Conservation (phyloP, 2,113 vertebrate species). For the Actinemys pallida region DNA sequence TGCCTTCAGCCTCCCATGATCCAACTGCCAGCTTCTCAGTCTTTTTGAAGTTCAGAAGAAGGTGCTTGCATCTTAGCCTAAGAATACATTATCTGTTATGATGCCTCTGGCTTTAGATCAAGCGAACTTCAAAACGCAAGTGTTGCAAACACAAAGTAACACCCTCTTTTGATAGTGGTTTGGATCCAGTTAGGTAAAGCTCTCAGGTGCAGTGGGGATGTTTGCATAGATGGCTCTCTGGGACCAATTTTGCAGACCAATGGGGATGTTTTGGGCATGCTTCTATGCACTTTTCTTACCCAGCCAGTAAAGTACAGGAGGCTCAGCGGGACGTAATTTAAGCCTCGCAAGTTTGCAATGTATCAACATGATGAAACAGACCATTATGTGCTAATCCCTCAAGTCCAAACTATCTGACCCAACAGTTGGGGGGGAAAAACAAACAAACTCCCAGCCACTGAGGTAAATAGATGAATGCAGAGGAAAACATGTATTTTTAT, state of each 20-base stretch:
- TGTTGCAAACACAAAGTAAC: neutral
- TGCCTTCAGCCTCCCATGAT: slow-evolving; percentile 6
- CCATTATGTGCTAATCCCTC: neutral
- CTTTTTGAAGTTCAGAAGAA: neutral
- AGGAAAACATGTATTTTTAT: neutral
- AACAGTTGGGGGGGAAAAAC: neutral
- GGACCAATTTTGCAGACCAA: slow-evolving; percentile 24
- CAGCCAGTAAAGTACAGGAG: neutral
- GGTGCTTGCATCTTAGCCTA: neutral
- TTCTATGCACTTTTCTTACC: neutral
- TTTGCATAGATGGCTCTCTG: slow-evolving; percentile 14
- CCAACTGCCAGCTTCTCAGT: neutral
- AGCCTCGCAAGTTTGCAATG: neutral
- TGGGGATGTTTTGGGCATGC: neutral
- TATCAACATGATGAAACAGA: neutral
- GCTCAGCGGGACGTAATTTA: neutral
- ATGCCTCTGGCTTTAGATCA: slow-evolving; percentile 28
- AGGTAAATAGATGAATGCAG: neutral
- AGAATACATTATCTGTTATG: slow-evolving; percentile 21
- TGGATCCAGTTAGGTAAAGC: neutral
- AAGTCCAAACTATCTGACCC: neutral
- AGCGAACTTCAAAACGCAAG: slow-evolving; percentile 23
- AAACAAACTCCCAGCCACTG: neutral
- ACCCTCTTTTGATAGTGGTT: slow-evolving; percentile 14
- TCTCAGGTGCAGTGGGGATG: neutral